Base-by-base conservation (phyloP, 64 coral and sea anemone species). In the Montipora foliosa region DNA sequence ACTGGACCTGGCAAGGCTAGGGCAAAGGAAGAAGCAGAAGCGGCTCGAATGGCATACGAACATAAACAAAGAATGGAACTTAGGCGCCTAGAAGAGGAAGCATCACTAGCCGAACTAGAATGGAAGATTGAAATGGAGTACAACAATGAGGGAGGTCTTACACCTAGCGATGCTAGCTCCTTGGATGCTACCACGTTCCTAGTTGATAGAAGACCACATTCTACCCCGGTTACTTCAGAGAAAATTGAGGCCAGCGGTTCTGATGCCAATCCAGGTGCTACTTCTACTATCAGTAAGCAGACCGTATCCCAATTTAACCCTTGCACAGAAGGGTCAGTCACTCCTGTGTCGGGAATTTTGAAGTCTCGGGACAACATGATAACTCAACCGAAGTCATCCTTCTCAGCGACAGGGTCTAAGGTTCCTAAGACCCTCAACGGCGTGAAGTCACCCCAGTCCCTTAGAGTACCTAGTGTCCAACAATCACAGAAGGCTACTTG, bases 1-100 rank as follows among this genome's bases (percentile, higher is more conserved):
- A 70, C 71, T 77, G 6, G 87, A 88, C 72, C 66, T 88, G 5
- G 87, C 87, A n/a, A 88, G 29, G 68, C 87, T 17, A 47, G 51
- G 44, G 59, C 46, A 71, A 19, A 53, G 9, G 89, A 90, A 29
- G 77, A 90, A 52, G 77, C 47, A 11, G 78, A 90, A 77, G 67
- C 15, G 6, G 89, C 77, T 2, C 60, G 60, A 71, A 22, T 90
- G 58, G 52, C 57, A 12, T 10, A 76, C 44, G 47, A 57, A 55
- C 47, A 73, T 45, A 87, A 71, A 12, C 66, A 67, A 66, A 74
- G 67, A 51, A 87, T 50, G 25, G 84, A 87, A 51, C 11, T 87
- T 49, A 45, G 84, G 46, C 57, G 49, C 76, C 75, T 90, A 25
- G 13, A 78, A 7, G 87, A 79, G 76, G 75, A 60, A 67, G 57